Evolutionary conservation across 2,888 invertebrate genomes (phyloP).

Genomic region (Hololepta plana): DNA sequence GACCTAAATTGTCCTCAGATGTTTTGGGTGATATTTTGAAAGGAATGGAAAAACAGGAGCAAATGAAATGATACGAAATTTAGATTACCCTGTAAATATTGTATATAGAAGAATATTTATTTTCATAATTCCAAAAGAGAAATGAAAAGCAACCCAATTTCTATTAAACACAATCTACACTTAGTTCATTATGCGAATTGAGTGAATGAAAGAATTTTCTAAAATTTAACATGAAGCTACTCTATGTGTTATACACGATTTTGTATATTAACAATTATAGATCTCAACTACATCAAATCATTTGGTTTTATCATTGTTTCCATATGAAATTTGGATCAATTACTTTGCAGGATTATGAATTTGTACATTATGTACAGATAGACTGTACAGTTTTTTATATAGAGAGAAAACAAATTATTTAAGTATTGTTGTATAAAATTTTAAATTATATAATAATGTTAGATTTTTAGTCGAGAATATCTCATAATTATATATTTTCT

Average conservation of each 20-base stretch:
- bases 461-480: too few relatives aligned
- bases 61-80: constrained; percentile 8
- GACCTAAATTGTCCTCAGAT: constrained; percentile 20
- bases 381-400: constrained; percentile 19
- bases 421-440: constrained; percentile 20
- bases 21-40: constrained; percentile 24
- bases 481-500: too few relatives aligned
- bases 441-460: constrained; percentile 20
- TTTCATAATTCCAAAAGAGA: too few relatives aligned
- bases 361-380: constrained; percentile 12
- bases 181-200: too few relatives aligned
- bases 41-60: constrained; percentile 21
- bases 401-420: constrained; percentile 17
- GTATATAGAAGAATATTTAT: constrained; percentile 8
- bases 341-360: constrained; percentile 6
- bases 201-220: too few relatives aligned
- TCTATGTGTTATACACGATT: too few relatives aligned
- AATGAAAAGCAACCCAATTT: too few relatives aligned
- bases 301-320: constrained; percentile 1
- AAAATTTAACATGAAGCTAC: too few relatives aligned
- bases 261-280: constrained; percentile 2
- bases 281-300: constrained; percentile 5
- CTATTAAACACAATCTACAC: too few relatives aligned
- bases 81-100: constrained; percentile 9
- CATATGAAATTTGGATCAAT: constrained; percentile 3